Percentiles rank a stretch among this genome's conserved stretches.
These are phyloP conservation scores for Galleria mellonella DNA, from an alignment of 1,140 invertebrate genomes.

Conservation along the genomic window DNA sequence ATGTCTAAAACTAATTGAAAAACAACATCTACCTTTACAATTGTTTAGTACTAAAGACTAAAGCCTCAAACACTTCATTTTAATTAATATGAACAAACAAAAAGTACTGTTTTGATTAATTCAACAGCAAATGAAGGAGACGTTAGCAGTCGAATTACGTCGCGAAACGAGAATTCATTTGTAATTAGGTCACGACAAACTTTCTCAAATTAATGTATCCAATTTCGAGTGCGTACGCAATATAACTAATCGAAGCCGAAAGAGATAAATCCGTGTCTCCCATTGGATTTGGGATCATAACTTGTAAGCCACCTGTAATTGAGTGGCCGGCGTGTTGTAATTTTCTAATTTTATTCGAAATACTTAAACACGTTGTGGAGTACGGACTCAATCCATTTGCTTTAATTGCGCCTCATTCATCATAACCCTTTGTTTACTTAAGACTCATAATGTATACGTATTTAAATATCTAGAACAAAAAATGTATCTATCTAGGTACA, in stretches of 20 bases:
- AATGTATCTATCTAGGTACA: too few relatives aligned
- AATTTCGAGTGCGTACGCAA: slow-evolving; percentile 24
- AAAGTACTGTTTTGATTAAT: slow-evolving; percentile 6
- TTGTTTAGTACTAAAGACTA: too few relatives aligned
- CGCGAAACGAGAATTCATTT: slow-evolving; percentile 13
- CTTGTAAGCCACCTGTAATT: slow-evolving; percentile 52
- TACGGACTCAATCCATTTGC: slow-evolving; percentile 29
- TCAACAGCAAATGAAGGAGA: too few relatives aligned
- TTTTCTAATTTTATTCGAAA: slow-evolving; percentile 32
- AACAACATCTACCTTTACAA: too few relatives aligned
- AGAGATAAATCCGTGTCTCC: slow-evolving; percentile 47
- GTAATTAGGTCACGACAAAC: slow-evolving; percentile 23
- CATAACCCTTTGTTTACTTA: too few relatives aligned
- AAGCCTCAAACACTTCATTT: slow-evolving; percentile 10
- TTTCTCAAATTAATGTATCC: slow-evolving; percentile 42
- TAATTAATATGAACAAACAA: slow-evolving; percentile 16
- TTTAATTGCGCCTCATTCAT: slow-evolving; percentile 29
- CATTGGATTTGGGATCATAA: slow-evolving; percentile 35
- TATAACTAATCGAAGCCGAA: slow-evolving; percentile 44
- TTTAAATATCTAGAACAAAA: too few relatives aligned
- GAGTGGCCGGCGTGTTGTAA: slow-evolving; percentile 30
- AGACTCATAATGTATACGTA: too few relatives aligned
- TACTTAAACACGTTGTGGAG: slow-evolving; percentile 11
- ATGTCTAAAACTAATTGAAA: too few relatives aligned
- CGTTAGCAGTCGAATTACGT: slow-evolving; percentile 24